phyloP scores from a whole-genome alignment of 2,113 vertebrate genomes.

The Nerophis lumbriciformis region DNA sequence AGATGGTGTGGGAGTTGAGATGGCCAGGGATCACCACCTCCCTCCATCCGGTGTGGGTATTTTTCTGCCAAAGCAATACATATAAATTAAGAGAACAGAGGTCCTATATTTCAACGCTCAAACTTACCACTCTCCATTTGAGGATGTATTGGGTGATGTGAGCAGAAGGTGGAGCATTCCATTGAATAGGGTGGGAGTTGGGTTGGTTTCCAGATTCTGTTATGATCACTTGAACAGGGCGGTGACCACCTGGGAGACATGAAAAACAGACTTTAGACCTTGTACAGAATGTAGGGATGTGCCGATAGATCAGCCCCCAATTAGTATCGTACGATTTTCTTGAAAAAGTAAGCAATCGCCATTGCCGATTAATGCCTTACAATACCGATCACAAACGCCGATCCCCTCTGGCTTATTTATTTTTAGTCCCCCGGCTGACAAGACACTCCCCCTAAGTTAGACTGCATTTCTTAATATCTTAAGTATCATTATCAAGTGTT shows the following conservation, averaged over 20 bases:
- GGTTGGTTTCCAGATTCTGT: constrained; percentile 86
- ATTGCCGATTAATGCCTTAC: no score
- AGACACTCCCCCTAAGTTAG: no score
- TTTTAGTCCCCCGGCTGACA: no score
- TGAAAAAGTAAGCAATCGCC: no score
- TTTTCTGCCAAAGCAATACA: constrained; percentile 75
- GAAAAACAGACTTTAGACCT: not conserved
- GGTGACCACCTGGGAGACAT: constrained; percentile 67
- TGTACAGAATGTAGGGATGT: no score
- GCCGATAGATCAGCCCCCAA: no score
- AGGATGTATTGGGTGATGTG: constrained; percentile 91
- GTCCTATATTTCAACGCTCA: not conserved
- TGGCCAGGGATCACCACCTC: constrained; percentile 87
- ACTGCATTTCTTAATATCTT: no score
- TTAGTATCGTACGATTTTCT: no score
- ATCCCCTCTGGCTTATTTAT: no score
- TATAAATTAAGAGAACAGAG: not conserved
- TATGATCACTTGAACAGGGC: constrained; percentile 92
- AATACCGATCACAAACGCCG: no score
- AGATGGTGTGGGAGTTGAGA: constrained; percentile 91
- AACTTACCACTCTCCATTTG: constrained; percentile 85
- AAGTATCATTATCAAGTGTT: no score
- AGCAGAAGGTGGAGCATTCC: constrained; percentile 82
- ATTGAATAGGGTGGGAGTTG: constrained; percentile 93
- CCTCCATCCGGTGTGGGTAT: constrained; percentile 75